Evolutionary conservation across 2,888 invertebrate species (phyloP).

Genomic region (Ommatoiulus sabulosus): DNA sequence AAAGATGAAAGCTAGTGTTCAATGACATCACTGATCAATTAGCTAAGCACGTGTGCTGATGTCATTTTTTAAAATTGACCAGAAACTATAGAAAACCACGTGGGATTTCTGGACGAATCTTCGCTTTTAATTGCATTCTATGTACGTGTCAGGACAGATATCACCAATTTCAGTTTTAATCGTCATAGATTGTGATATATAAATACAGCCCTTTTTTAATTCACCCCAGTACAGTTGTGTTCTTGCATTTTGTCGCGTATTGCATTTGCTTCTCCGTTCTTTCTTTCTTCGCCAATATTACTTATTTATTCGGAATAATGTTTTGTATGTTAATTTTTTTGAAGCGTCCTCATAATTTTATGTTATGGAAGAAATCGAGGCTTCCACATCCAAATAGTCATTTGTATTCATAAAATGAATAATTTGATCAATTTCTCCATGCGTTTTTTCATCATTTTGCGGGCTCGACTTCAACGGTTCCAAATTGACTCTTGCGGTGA

Average conservation of each 20-base stretch:
- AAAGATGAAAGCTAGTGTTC: no score
- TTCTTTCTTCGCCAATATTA: constrained; percentile 38
- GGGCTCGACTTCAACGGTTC: neutral
- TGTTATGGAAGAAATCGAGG: constrained; percentile 40
- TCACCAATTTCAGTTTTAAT: constrained; percentile 30
- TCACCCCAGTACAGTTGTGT: neutral
- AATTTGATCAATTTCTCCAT: neutral
- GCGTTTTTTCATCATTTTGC: neutral
- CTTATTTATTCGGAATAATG: constrained; percentile 52
- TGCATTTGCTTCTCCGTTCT: constrained; percentile 44
- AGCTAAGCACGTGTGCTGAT: no score
- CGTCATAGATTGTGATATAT: constrained; percentile 36
- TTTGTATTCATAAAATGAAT: constrained; percentile 41
- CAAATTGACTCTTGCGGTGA: neutral
- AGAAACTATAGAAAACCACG: neutral
- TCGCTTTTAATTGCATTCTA: constrained; percentile 9
- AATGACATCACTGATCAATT: no score
- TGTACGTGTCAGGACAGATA: neutral
- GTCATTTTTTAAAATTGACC: no score
- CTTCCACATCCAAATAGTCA: constrained; percentile 50
- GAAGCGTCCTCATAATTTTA: constrained; percentile 48
- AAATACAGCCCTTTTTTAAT: constrained; percentile 25
- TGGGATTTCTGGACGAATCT: neutral
- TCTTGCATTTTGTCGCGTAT: constrained; percentile 37
- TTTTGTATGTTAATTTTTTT: constrained; percentile 51